Evolutionary conservation across 37 sponge, comb jelly and placozoan species (phyloP).

Genomic region (Amphimedon queenslandica): DNA sequence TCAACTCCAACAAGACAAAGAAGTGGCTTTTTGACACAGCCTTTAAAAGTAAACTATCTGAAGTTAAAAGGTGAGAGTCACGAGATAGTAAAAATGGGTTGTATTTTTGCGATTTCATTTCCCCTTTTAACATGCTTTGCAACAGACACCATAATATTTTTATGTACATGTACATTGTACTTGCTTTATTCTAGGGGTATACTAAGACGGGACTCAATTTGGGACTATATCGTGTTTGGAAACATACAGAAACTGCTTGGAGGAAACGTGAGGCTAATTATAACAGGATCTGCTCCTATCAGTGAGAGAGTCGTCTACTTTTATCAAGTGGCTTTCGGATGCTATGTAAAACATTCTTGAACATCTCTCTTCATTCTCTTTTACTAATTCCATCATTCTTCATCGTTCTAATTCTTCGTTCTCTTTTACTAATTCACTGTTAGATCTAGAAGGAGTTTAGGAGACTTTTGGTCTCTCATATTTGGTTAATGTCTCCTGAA

Average conservation of each 20-base stretch:
- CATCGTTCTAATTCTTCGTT: too few species aligned
- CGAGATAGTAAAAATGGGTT: too few species aligned
- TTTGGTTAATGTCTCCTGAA: too few species aligned
- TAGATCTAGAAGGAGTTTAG: too few species aligned
- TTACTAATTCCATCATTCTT: too few species aligned
- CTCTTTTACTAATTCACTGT: too few species aligned
- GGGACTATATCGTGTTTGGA: conserved; percentile 87
- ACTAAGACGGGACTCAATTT: conserved; percentile 55
- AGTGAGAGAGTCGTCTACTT: conserved; percentile 73
- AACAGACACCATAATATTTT: too few species aligned
- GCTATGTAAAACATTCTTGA: conserved; percentile 44
- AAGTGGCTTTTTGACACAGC: conserved; percentile 75
- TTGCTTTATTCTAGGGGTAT: conserved; percentile 50
- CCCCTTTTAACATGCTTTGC: too few species aligned
- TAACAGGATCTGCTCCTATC: conserved; percentile 95
- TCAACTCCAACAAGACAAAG: conserved; percentile 59
- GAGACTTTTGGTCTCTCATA: too few species aligned
- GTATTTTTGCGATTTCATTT: too few species aligned
- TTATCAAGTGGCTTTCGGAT: conserved; percentile 73
- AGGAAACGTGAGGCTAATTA: conserved; percentile 71
- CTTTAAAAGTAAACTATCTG: conserved; percentile 57
- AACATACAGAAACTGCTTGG: conserved; percentile 80
- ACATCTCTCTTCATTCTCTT: too few species aligned
- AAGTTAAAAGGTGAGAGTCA: conserved; percentile 80
- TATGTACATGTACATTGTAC: neutral